These are phyloP conservation scores for Petrocephalus microphthalmus DNA, from an alignment of 2,113 vertebrate species.

Conservation along the genomic window DNA sequence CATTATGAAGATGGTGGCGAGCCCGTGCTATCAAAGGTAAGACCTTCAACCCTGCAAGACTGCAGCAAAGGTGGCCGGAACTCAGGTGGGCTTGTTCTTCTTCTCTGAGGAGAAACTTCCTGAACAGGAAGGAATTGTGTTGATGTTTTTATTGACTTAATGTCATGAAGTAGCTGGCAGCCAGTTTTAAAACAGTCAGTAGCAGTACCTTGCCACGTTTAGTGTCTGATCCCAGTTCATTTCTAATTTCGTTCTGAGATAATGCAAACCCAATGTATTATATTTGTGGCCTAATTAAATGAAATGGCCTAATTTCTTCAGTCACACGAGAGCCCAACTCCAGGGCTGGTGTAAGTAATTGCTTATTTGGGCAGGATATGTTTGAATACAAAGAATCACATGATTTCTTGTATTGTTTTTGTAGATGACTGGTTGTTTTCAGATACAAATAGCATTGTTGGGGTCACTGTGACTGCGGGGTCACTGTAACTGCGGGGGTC, in stretches of 20 bases:
- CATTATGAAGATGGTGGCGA: constrained; percentile 83
- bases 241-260: constrained; percentile 1
- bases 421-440: not conserved
- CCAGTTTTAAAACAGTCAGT: not conserved
- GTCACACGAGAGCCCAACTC: not conserved
- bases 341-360: not conserved
- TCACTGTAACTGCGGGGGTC: too few species aligned
- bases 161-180: not conserved
- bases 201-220: not conserved
- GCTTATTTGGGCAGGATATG: constrained; percentile 6
- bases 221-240: not conserved
- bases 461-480: not conserved
- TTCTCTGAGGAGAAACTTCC: not conserved
- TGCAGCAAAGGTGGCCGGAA: not conserved
- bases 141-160: not conserved
- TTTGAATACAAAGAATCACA: not conserved
- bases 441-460: not conserved
- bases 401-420: not conserved
- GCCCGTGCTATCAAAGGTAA: constrained; percentile 83
- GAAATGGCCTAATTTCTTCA: constrained; percentile 5
- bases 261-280: not conserved
- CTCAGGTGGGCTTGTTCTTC: not conserved
- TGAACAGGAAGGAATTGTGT: not conserved
- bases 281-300: constrained; percentile 9
- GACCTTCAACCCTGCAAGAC: not conserved